Evolutionary conservation across 2,888 invertebrate genomes (phyloP).

Genomic region (Polia nebulosa): DNA sequence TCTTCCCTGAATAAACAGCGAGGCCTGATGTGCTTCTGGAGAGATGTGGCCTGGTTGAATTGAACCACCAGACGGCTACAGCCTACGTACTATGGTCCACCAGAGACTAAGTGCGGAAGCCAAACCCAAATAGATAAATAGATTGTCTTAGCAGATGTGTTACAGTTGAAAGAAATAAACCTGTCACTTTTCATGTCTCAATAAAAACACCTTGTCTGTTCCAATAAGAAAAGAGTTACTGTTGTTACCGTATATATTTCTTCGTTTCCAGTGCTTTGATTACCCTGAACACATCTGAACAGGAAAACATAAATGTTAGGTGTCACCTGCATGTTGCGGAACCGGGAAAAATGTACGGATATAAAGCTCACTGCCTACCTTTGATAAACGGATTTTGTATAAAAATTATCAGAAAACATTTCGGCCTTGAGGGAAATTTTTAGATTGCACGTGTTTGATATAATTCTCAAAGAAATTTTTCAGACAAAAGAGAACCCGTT

Average conservation of each 20-base stretch:
- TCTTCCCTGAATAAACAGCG: no score
- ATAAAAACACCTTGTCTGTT: neutral
- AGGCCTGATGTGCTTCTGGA: no score
- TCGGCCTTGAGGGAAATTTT: neutral
- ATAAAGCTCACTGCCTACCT: neutral
- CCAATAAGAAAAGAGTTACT: neutral
- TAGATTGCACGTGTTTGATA: neutral
- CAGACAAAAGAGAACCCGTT: no score
- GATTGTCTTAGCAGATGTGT: neutral
- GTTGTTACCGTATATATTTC: constrained; percentile 7
- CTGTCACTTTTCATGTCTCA: neutral
- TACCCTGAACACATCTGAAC: constrained; percentile 24
- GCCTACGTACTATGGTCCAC: no score
- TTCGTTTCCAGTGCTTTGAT: constrained; percentile 27
- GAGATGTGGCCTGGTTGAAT: no score
- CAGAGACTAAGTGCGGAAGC: no score
- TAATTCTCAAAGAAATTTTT: neutral
- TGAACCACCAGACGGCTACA: no score
- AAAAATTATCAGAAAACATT: constrained; percentile 7
- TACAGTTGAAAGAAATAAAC: neutral
- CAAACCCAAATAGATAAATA: no score
- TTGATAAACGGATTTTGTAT: neutral
- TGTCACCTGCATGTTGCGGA: constrained; percentile 25
- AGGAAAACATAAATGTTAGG: constrained; percentile 34
- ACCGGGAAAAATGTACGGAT: constrained; percentile 1